Evolutionary conservation across 2,888 invertebrate species (phyloP).

Genomic region (Nemurella pictetii): DNA sequence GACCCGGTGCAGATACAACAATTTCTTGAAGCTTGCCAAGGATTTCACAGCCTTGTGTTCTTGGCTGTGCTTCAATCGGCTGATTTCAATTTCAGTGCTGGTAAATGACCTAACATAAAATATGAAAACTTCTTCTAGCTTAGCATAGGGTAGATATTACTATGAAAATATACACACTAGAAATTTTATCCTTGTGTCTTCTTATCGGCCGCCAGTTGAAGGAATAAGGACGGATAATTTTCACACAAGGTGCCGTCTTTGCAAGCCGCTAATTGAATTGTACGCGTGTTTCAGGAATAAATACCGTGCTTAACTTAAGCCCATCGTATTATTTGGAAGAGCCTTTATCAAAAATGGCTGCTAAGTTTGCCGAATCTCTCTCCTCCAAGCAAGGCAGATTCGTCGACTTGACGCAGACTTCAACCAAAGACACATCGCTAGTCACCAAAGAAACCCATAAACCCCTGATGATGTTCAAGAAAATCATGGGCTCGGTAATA

Average conservation of each 20-base stretch:
- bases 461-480: background rate
- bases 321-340: constrained; percentile 3
- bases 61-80: constrained; percentile 29
- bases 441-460: background rate
- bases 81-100: background rate
- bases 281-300: constrained; percentile 33
- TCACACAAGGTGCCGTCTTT: too few species aligned
- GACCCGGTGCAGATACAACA: constrained; percentile 35
- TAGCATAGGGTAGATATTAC: too few species aligned
- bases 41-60: constrained; percentile 34
- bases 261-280: too few species aligned
- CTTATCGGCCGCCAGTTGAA: too few species aligned
- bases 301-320: constrained; percentile 32
- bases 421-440: background rate
- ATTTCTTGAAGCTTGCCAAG: constrained; percentile 33
- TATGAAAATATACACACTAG: too few species aligned
- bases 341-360: constrained; percentile 4
- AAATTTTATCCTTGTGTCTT: too few species aligned
- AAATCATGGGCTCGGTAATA: constrained; percentile 30
- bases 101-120: background rate
- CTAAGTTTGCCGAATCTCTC: background rate
- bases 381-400: background rate
- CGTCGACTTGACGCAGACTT: background rate
- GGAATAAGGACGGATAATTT: too few species aligned
- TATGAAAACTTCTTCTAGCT: background rate